Conservation (phyloP, 2,797 vertebrate species). For the Thripadectes ignobilis region DNA sequence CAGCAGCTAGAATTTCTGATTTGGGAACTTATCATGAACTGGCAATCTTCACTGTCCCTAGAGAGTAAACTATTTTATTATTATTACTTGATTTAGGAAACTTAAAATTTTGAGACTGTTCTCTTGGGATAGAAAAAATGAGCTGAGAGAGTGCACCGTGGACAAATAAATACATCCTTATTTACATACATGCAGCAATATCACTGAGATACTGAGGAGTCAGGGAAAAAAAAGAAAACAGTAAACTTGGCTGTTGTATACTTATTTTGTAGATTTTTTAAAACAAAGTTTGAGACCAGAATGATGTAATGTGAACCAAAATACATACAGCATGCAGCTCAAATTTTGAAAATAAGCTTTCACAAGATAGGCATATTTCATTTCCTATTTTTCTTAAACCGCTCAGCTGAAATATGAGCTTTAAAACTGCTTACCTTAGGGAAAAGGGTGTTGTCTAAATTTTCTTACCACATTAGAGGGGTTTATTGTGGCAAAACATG, state of each 20-base stretch:
- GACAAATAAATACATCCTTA: not conserved
- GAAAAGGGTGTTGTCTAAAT: constrained; percentile 11
- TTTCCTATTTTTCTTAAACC: constrained; percentile 27
- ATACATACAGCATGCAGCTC: not conserved
- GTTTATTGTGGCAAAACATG: not conserved
- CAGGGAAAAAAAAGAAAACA: not conserved
- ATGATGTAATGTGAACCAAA: not conserved
- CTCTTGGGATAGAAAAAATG: not conserved
- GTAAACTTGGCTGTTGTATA: not conserved
- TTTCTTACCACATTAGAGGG: not conserved
- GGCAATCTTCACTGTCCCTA: not conserved
- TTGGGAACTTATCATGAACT: not conserved
- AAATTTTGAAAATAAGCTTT: not conserved
- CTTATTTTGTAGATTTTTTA: not conserved
- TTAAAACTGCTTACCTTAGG: not conserved
- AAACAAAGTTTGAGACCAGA: not conserved
- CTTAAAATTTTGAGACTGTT: not conserved
- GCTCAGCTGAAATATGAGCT: fast-evolving
- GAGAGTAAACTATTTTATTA: not conserved
- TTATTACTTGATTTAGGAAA: not conserved
- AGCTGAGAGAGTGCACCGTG: not conserved
- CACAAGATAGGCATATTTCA: not conserved
- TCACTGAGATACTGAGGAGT: not conserved
- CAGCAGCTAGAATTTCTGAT: not conserved
- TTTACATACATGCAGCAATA: not conserved